Evolutionary conservation across 2,113 vertebrate genomes (phyloP), one percentile per base, ranked within the genome.

Genomic region (Heterotis niloticus): DNA sequence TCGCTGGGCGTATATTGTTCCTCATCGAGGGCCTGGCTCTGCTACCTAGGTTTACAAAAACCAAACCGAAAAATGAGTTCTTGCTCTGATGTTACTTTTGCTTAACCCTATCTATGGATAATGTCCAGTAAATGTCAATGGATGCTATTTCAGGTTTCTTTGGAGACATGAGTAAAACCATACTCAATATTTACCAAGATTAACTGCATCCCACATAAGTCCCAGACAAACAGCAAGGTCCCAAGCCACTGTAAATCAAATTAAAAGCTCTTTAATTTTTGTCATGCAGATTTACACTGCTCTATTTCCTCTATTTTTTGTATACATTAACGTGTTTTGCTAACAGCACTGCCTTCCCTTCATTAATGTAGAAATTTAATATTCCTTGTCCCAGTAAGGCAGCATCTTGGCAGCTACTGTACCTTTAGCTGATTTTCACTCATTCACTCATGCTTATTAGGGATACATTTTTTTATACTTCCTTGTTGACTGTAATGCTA

Each of bases 21-120:
- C 20, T 60, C 23, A 0, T 76, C 18, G 23, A 20, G 64, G 12
- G 34, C 73, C 52, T 54, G 52, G 79, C 85, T 85, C 65, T 79
- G 83, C 85, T 51, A 85, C 16, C 85, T 81, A 85, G 82, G 87
- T 83, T 28, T 57, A 81, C 82, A 82, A 81, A 81, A 83, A n/a
- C n/a, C n/a, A n/a, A n/a, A n/a, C n/a, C n/a, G n/a, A 82, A 78
- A 75, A 82, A 44, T 54, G n/a, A 51, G 29, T 24, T 70, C 78
- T 76, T 57, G 34, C 60, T 26, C 64, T 85, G 80, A 81, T 81
- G 79, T 84, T 83, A 82, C 62, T 23, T 20, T 56, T 75, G 68
- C 80, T 85, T 78, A 81, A 83, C 66, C 78, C 76, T 78, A 71
- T 72, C 79, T 66, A 77, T 60, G 81, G 76, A 79, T 83, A 77